Conservation (phyloP, 1,140 invertebrate species). For the Drosophila mojavensis region DNA sequence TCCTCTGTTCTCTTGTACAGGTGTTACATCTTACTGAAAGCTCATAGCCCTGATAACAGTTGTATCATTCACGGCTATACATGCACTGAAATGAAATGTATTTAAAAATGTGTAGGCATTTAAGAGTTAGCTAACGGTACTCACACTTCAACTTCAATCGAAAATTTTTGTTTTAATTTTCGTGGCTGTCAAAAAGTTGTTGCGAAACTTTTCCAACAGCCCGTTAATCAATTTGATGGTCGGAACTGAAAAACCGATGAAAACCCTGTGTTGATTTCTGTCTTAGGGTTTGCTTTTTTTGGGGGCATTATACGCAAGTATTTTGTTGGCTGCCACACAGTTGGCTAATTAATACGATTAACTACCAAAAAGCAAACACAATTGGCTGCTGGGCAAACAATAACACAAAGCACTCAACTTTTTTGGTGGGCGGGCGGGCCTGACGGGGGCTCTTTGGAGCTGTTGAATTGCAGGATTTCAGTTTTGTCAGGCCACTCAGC, state of each 20-base stretch:
- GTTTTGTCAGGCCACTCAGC: conserved; percentile 19
- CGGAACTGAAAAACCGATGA: neutral
- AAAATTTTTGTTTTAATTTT: conserved; percentile 8
- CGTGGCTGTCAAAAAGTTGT: conserved; percentile 5
- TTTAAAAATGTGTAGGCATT: neutral
- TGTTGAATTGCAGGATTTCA: neutral
- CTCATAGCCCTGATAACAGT: too few relatives aligned
- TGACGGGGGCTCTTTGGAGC: neutral
- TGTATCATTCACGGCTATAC: too few relatives aligned
- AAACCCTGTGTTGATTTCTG: conserved; percentile 27
- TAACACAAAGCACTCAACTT: conserved; percentile 73
- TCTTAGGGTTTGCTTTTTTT: neutral
- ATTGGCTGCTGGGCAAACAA: conserved; percentile 75
- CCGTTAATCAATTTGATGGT: conserved; percentile 41
- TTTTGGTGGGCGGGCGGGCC: neutral
- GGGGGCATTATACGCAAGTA: conserved; percentile 18
- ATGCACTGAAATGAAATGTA: neutral
- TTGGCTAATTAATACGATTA: conserved; percentile 80
- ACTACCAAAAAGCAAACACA: conserved; percentile 81
- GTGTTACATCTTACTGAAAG: too few relatives aligned
- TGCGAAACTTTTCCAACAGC: conserved; percentile 10
- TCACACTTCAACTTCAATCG: neutral
- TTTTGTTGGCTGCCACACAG: conserved; percentile 42
- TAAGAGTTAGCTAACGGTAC: neutral
- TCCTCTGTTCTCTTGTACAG: too few relatives aligned